Evolutionary conservation across 2,113 vertebrate genomes (phyloP).

Genomic region (Malurus melanocephalus): DNA sequence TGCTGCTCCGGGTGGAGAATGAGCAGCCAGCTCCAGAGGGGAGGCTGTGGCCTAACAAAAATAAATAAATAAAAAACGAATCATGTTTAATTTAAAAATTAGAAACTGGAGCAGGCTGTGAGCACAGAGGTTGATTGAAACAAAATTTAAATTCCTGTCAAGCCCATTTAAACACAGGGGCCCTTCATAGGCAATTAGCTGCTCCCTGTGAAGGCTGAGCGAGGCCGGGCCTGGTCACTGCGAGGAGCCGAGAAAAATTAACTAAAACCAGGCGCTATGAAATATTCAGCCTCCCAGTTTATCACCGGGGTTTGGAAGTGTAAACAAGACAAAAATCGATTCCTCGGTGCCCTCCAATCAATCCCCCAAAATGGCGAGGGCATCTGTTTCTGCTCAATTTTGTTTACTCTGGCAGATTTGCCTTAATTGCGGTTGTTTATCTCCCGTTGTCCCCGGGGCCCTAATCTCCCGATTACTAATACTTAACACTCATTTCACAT

Average conservation of each 20-base stretch:
- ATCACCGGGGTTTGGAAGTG: slow-evolving; percentile 84
- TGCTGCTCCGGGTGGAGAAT: background rate
- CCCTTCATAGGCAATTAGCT: slow-evolving; percentile 85
- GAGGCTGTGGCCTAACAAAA: slow-evolving; percentile 19
- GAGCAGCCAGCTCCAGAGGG: slow-evolving; percentile 24
- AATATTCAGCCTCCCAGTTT: slow-evolving; percentile 75
- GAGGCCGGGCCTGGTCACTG: slow-evolving; percentile 76
- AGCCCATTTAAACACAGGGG: slow-evolving; percentile 83
- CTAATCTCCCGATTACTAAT: slow-evolving; percentile 85
- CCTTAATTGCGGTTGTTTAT: slow-evolving; percentile 87
- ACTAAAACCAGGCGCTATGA: slow-evolving; percentile 77
- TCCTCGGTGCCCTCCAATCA: slow-evolving; percentile 83
- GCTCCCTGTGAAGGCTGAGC: slow-evolving; percentile 77
- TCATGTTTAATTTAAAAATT: slow-evolving; percentile 83
- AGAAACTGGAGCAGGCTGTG: slow-evolving; percentile 81
- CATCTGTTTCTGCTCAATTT: slow-evolving; percentile 80
- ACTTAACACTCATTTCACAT: slow-evolving; percentile 89
- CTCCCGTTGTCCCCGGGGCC: slow-evolving; percentile 76
- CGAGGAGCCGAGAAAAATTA: slow-evolving; percentile 73
- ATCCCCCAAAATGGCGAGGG: slow-evolving; percentile 79
- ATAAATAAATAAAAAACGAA: slow-evolving; percentile 25
- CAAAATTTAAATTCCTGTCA: slow-evolving; percentile 84
- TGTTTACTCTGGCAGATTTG: slow-evolving; percentile 81
- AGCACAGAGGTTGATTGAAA: slow-evolving; percentile 82
- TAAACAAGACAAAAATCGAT: slow-evolving; percentile 95